Conservation (phyloP, 2,888 invertebrate species). For the Lymantria monacha region DNA sequence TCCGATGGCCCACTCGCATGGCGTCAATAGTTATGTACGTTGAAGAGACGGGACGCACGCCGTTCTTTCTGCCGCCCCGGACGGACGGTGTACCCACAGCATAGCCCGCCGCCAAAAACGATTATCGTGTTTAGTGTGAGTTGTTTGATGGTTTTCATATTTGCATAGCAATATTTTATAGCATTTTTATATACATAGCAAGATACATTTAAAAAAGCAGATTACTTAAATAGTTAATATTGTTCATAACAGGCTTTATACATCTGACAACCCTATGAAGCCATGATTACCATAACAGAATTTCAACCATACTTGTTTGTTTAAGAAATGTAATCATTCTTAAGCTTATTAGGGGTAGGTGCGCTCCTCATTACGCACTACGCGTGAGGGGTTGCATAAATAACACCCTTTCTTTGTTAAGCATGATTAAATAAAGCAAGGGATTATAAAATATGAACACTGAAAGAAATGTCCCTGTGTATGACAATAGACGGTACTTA, state of each 20-base stretch:
- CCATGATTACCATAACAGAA: constrained; percentile 31
- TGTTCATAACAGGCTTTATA: background rate
- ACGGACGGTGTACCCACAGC: too few species aligned
- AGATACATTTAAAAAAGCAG: too few species aligned
- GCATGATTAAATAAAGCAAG: constrained; percentile 17
- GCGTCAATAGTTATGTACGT: too few species aligned
- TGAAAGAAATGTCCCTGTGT: constrained; percentile 1
- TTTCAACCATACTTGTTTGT: constrained; percentile 25
- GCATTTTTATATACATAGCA: too few species aligned
- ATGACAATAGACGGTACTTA: background rate
- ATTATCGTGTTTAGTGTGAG: too few species aligned
- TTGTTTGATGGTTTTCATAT: too few species aligned
- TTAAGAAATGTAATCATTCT: constrained; percentile 36
- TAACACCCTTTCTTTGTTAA: constrained; percentile 32
- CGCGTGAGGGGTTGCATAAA: constrained; percentile 30
- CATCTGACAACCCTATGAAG: background rate
- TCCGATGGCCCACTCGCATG: too few species aligned
- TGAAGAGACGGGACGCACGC: too few species aligned
- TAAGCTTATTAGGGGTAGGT: constrained; percentile 33
- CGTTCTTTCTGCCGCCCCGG: too few species aligned
- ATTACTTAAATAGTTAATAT: too few species aligned
- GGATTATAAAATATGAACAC: background rate
- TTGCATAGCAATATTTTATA: too few species aligned
- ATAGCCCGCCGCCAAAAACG: too few species aligned
- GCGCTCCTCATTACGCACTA: constrained; percentile 30